These are phyloP conservation scores for Isurus oxyrinchus DNA, from an alignment of 2,113 vertebrate genomes.

Conservation along the genomic window DNA sequence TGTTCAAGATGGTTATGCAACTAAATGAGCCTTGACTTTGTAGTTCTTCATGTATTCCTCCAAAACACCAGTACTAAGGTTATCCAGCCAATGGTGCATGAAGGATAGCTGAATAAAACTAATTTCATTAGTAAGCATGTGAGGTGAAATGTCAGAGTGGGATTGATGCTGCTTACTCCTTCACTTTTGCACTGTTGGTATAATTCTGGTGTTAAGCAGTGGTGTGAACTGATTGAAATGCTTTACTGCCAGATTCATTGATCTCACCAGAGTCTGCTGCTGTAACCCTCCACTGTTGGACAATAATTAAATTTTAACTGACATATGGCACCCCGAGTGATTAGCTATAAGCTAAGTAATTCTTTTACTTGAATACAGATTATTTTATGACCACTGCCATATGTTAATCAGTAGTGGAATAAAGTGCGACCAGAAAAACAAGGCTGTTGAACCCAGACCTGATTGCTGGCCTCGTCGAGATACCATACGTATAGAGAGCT, in stretches of 20 bases:
- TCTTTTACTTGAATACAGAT: neutral
- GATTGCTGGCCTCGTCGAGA: neutral
- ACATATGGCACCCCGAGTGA: neutral
- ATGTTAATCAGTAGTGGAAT: constrained; percentile 1
- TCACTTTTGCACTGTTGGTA: constrained; percentile 1
- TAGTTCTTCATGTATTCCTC: neutral
- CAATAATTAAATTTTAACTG: constrained; percentile 34
- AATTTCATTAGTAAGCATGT: neutral
- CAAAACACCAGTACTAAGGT: neutral
- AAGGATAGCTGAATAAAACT: constrained; percentile 7
- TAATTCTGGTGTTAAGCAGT: neutral
- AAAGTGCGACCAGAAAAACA: neutral
- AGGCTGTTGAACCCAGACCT: neutral
- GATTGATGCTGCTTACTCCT: neutral
- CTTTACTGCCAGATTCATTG: constrained; percentile 25
- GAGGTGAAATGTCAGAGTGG: neutral
- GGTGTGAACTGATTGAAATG: constrained; percentile 21
- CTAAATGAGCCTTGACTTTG: neutral
- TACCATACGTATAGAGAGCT: neutral
- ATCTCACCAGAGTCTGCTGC: constrained; percentile 9
- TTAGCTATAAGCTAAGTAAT: constrained; percentile 28
- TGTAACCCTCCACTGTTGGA: neutral
- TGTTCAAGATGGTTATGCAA: neutral
- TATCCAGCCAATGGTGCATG: constrained; percentile 6
- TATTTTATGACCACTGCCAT: constrained; percentile 12